These are phyloP conservation scores for Subacronicta megacephala DNA, from an alignment of 2,888 invertebrate species.

Conservation along the genomic window DNA sequence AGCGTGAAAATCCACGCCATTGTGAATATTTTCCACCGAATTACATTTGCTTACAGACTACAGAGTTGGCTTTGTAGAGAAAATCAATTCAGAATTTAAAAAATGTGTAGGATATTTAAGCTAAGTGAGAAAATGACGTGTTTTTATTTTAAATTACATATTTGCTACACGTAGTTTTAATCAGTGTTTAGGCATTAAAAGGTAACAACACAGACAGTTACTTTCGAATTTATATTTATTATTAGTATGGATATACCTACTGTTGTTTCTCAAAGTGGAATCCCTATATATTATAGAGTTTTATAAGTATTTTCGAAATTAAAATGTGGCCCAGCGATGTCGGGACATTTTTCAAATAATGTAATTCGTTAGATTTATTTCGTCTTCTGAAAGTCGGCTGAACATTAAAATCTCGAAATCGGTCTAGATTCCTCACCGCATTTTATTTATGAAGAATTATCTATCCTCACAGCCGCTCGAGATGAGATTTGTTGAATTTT, in stretches of 20 bases:
- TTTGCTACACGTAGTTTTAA: no score
- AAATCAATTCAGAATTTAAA: constrained; percentile 21
- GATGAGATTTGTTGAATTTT: constrained; percentile 67
- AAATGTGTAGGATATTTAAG: constrained; percentile 2
- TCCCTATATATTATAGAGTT: not conserved
- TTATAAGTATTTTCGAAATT: not conserved
- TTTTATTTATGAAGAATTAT: constrained; percentile 55
- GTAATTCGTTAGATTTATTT: constrained; percentile 23
- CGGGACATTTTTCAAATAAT: not conserved
- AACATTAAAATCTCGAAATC: constrained; percentile 25
- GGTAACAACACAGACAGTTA: no score
- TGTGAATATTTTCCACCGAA: constrained; percentile 38
- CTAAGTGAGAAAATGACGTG: constrained; percentile 2
- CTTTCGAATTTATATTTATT: no score
- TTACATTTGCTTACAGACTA: constrained; percentile 33
- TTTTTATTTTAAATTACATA: constrained; percentile 3
- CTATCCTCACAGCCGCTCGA: constrained; percentile 37
- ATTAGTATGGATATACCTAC: no score
- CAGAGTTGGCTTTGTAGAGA: constrained; percentile 6
- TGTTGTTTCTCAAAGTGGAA: no score
- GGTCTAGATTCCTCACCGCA: constrained; percentile 24
- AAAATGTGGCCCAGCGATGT: not conserved
- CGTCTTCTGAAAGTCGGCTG: constrained; percentile 5
- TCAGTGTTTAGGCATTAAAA: no score
- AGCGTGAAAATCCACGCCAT: constrained; percentile 38